A percentile compares a stretch with the other conserved stretches of the same genome.
Conservation (phyloP, 2,113 vertebrate genomes). For the Alaudala cheleensis region DNA sequence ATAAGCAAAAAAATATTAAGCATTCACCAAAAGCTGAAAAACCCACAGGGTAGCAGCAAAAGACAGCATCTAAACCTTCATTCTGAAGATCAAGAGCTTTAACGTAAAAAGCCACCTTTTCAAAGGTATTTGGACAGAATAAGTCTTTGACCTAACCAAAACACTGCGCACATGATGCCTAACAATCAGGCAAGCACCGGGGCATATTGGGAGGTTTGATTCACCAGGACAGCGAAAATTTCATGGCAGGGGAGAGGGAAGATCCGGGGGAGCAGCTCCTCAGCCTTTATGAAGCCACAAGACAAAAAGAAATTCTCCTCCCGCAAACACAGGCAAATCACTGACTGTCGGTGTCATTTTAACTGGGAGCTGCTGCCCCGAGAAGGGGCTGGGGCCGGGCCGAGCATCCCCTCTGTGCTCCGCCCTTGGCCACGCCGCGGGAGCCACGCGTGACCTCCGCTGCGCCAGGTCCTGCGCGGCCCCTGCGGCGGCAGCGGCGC, state of each 20-base stretch:
- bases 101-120: not conserved
- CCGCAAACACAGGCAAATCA: not conserved
- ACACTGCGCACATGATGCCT: fast-evolving
- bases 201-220: not conserved
- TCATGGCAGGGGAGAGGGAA: not conserved
- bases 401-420: not conserved
- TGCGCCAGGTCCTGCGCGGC: not conserved
- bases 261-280: not conserved
- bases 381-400: not conserved
- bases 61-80: not conserved
- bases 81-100: not conserved
- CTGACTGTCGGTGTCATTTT: fast-evolving
- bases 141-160: not conserved
- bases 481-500: not conserved
- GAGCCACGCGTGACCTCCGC: not conserved
- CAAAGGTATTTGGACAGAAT: not conserved
- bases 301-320: not conserved
- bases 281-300: not conserved
- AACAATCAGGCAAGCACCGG: not conserved
- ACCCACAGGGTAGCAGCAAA: not conserved
- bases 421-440: not conserved
- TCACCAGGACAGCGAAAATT: not conserved
- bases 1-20: not conserved
- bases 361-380: not conserved
- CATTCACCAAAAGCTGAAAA: not conserved